Conservation (phyloP, 2,888 invertebrate genomes). For the Hecatera dysodea region DNA sequence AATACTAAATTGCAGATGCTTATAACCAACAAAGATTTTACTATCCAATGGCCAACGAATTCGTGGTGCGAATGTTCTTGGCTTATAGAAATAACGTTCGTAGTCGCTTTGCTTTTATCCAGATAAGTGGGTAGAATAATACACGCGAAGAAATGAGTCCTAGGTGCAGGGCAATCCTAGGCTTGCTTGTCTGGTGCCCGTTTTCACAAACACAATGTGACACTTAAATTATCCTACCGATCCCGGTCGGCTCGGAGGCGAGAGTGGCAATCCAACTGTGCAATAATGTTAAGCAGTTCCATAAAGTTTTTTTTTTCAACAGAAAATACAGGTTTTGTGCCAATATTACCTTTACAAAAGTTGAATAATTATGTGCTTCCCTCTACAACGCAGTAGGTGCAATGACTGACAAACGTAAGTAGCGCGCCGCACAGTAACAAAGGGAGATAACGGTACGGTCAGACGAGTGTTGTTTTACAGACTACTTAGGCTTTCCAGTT, state of each 20-base stretch:
- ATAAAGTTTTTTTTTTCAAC: slow-evolving; percentile 3
- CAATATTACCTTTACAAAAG: slow-evolving; percentile 1
- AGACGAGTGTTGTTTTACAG: slow-evolving; percentile 30
- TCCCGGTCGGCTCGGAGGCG: neutral
- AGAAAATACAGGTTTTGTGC: slow-evolving; percentile 28
- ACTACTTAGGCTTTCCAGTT: slow-evolving; percentile 5
- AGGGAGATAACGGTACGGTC: slow-evolving; percentile 42
- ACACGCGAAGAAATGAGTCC: neutral
- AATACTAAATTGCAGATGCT: neutral
- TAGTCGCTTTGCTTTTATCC: neutral
- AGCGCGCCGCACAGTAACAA: slow-evolving; percentile 30
- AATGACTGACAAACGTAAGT: slow-evolving; percentile 39
- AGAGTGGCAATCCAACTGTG: neutral
- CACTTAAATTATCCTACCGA: neutral
- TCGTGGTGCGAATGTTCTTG: neutral
- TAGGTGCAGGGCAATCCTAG: neutral
- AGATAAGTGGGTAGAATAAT: slow-evolving; percentile 25
- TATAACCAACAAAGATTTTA: neutral
- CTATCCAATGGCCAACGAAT: neutral
- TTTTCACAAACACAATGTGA: neutral
- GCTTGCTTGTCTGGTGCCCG: neutral
- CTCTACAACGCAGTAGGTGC: slow-evolving; percentile 11
- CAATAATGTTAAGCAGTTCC: neutral
- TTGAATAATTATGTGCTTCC: slow-evolving; percentile 14
- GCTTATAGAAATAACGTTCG: slow-evolving; percentile 10